These are phyloP conservation scores for Takifugu ocellatus DNA, from an alignment of 2,797 vertebrate genomes.

Conservation along the genomic window DNA sequence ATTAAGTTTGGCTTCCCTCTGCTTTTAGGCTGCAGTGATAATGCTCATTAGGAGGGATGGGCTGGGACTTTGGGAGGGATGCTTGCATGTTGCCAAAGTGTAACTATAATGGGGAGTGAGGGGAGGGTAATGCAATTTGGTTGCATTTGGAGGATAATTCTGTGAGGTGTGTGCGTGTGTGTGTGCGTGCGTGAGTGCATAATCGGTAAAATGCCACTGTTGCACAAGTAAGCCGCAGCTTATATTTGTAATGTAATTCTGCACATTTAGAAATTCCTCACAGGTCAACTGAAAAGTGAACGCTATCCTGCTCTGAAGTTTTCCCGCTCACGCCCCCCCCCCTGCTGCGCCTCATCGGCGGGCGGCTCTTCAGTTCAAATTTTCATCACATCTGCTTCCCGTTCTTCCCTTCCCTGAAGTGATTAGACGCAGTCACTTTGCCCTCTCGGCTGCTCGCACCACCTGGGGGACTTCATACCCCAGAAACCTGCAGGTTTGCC, in stretches of 20 bases:
- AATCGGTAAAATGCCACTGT: too few relatives aligned
- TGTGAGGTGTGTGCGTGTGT: too few relatives aligned
- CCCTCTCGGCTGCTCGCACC: slow-evolving; percentile 24
- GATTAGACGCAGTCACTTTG: slow-evolving; percentile 24
- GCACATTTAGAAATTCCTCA: too few relatives aligned
- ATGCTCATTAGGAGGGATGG: slow-evolving; percentile 54
- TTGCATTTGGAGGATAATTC: slow-evolving; percentile 20
- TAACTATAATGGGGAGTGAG: slow-evolving; percentile 46
- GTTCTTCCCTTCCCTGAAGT: slow-evolving; percentile 4
- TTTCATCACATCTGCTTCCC: not conserved
- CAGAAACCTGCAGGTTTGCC: not conserved
- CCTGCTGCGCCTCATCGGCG: not conserved
- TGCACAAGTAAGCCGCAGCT: not conserved
- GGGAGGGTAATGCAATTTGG: slow-evolving; percentile 44
- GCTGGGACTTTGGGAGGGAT: slow-evolving; percentile 40
- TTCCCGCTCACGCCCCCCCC: too few relatives aligned
- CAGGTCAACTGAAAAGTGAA: too few relatives aligned
- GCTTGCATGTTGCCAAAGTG: slow-evolving; percentile 38
- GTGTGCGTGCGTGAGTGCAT: too few relatives aligned
- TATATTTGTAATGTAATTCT: too few relatives aligned
- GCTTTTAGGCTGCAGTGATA: slow-evolving; percentile 64
- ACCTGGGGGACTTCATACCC: slow-evolving; percentile 9
- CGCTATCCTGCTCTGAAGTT: too few relatives aligned
- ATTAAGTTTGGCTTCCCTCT: slow-evolving; percentile 60
- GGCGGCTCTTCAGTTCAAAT: not conserved